Evolutionary conservation across 2,797 vertebrate genomes (phyloP), one percentile per base, ranked within the genome.

Genomic region (Malurus splendens): DNA sequence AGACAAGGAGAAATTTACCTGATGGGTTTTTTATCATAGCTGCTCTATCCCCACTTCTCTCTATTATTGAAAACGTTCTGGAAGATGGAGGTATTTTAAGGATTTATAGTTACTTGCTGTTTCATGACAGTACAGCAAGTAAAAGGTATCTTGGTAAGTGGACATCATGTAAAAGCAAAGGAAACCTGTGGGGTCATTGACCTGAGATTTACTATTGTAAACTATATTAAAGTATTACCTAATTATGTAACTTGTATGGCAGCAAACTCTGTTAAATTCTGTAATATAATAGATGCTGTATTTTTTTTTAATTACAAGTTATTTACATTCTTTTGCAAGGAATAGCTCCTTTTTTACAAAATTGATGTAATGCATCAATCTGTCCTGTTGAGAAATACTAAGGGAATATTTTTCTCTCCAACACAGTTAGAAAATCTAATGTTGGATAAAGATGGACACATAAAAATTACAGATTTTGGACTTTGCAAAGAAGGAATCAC

Each of bases 401-500:
- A 80, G 51, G 51, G 76, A 94, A 39, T 65, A 41, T 84, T 65
- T 93, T 95, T 93, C 80, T 91, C 85, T 88, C 76, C 92, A 87
- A 95, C 44, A 25, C 97, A 99, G 99, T 96, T 99, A 97, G 99
- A 99, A 96, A 99, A 99, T 97, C 96, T 99, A 94, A 99, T 99
- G 99, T 97, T 99, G 95, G 99, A 99, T 96, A 99, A 99, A 97
- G 99, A 99, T 48, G 99, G 99, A 60, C 99, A 99, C 93, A 98
- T 99, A 97, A 99, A 99, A 97, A 99, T 99, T 95, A 99, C 99
- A 64, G 99, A 99, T 95, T 99, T 99, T 89, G 99, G 99, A 93
- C 98, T 99, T 92, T 99, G 99, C 97, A 99, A 99, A 96, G 99
- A 99, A 97, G 99, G 98, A 87, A 99, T 99, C 97, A 99, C 99